Evolutionary conservation across 2,797 vertebrate species (phyloP).

Genomic region (Pseudotriccus pelzelni): DNA sequence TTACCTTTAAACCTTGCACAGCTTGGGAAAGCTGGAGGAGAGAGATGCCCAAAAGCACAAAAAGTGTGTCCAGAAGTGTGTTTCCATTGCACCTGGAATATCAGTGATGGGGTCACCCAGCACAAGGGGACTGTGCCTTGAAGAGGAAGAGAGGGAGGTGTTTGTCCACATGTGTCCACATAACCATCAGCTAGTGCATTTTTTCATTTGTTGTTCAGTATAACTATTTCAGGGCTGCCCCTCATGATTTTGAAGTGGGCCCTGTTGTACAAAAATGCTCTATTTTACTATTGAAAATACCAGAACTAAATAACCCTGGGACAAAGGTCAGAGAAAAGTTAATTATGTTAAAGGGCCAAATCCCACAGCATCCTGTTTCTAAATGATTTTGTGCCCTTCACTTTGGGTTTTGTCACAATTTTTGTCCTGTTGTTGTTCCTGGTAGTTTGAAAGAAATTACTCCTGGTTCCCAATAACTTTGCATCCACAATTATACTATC

Average conservation of each 20-base stretch:
- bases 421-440: not conserved
- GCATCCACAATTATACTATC: not conserved
- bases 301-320: not conserved
- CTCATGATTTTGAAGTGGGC: not conserved
- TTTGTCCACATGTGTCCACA: not conserved
- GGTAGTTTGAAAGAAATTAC: not conserved
- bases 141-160: not conserved
- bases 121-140: not conserved
- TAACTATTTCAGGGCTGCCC: not conserved
- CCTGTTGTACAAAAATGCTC: not conserved
- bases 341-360: not conserved
- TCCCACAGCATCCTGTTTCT: not conserved
- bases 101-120: fast-evolving
- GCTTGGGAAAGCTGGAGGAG: not conserved
- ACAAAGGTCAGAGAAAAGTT: not conserved
- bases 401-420: not conserved
- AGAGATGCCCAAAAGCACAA: fast-evolving
- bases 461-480: not conserved
- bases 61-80: too few species aligned
- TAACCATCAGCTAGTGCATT: not conserved
- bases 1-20: not conserved
- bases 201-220: not conserved
- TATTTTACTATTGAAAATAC: not conserved
- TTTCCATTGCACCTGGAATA: not conserved
- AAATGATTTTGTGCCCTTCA: not conserved